These are phyloP conservation scores for Macrocentrus cingulum DNA, from an alignment of 1,140 invertebrate species.

Conservation along the genomic window DNA sequence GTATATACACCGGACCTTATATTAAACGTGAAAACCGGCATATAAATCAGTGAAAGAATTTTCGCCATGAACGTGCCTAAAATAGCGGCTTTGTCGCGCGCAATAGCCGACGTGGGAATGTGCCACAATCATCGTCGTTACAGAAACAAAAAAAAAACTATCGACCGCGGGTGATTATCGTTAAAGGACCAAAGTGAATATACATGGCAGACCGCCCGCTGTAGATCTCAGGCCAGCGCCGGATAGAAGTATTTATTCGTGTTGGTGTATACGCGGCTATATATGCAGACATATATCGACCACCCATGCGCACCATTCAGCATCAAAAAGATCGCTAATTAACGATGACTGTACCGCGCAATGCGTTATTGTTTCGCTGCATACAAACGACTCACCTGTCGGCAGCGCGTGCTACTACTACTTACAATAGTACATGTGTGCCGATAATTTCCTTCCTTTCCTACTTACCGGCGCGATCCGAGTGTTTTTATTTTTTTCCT, in stretches of 20 bases:
- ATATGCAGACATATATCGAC: slow-evolving; percentile 25
- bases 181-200: slow-evolving; percentile 18
- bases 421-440: background rate
- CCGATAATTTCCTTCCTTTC: slow-evolving; percentile 18
- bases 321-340: slow-evolving; percentile 47
- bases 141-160: slow-evolving; percentile 13
- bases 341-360: slow-evolving; percentile 44
- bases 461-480: background rate
- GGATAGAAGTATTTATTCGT: background rate
- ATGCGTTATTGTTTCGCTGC: slow-evolving; percentile 42
- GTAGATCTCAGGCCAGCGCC: slow-evolving; percentile 13
- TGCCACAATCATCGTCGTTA: slow-evolving; percentile 29
- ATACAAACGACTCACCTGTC: slow-evolving; percentile 43
- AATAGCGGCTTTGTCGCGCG: background rate
- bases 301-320: slow-evolving; percentile 40
- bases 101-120: slow-evolving; percentile 24
- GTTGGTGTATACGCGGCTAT: slow-evolving; percentile 10
- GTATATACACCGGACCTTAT: no score
- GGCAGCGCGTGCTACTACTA: slow-evolving; percentile 29
- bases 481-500: no score
- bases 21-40: background rate
- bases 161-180: slow-evolving; percentile 25
- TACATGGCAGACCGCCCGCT: slow-evolving; percentile 24
- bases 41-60: no score
- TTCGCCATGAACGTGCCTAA: no score